A percentile compares a stretch with the other conserved stretches of the same genome.
Conservation (phyloP, 2,113 vertebrate species). For the human region DNA sequence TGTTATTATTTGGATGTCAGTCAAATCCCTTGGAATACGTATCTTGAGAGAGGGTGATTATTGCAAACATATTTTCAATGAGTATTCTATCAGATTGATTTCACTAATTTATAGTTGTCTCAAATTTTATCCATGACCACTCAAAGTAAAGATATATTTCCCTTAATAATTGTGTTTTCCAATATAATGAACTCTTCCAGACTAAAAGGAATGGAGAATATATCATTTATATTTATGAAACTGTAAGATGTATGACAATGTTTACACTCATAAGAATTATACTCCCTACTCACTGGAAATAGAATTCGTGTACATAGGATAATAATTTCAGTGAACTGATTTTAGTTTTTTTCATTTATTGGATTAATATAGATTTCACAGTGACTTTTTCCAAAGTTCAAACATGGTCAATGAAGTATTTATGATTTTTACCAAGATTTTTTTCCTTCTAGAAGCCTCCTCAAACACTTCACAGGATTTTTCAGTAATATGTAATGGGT, state of each 20-base stretch:
- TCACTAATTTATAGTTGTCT: slow-evolving; percentile 48
- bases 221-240: slow-evolving; percentile 54
- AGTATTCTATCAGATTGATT: neutral
- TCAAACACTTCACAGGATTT: neutral
- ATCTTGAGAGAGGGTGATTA: neutral
- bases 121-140: neutral
- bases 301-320: slow-evolving; percentile 25
- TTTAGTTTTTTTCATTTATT: slow-evolving; percentile 32
- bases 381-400: neutral
- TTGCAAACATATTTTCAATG: slow-evolving; percentile 38
- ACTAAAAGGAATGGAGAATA: neutral
- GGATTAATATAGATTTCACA: slow-evolving; percentile 47
- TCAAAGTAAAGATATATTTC: slow-evolving; percentile 53
- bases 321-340: slow-evolving; percentile 34
- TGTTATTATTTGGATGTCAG: neutral
- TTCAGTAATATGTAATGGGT: neutral
- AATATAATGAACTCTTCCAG: slow-evolving; percentile 15
- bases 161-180: slow-evolving; percentile 30
- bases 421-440: slow-evolving; percentile 27
- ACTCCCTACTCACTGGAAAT: slow-evolving; percentile 18
- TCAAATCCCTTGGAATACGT: neutral
- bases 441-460: neutral
- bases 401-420: neutral
- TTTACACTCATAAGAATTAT: slow-evolving; percentile 40
- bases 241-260: neutral